Base-by-base conservation (phyloP, 2,888 invertebrate species). In the Diachrysia chrysitis region DNA sequence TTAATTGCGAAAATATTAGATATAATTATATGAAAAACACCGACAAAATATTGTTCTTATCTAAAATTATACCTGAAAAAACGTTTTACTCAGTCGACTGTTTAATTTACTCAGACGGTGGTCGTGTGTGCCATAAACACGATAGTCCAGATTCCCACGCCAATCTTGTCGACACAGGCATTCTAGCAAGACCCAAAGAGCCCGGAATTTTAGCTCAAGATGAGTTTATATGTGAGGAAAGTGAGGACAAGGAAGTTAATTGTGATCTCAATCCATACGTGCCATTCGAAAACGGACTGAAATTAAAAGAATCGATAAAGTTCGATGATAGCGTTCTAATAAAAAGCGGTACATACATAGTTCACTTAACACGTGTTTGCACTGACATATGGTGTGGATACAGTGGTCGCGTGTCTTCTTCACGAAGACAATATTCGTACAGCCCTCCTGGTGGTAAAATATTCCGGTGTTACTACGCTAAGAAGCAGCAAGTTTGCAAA, bases 171-270 rank as follows among this genome's bases (percentile, higher is more conserved):
- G 90, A 93, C 70, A 88, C 88, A 42, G 94, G 90, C 48, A 86
- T 89, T 55, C 81, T 91, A 73, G 90, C 86, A 17, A 89, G 91
- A 73, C 92, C 92, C 1, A 87, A 89, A 25, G 90, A 92, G 64
- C 58, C 82, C 0, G 89, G 85, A 60, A 73, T 93, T 55, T 82
- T 94, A n/a, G 86, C 92, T 10, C 93, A 93, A 78, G 90, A 94
- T 17, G 94, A 95, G 73, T 93, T 93, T 61, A 81, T 95, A 73
- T 95, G 95, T 71, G 93, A 95, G 79, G 89, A 95, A 74, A 82
- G 73, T 64, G 55, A 76, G 17, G 67, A 81, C 29, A 88, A 82
- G 65, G 74, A 76, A 62, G 77, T 95, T 0, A 83, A 85, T 62
- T 95, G 95, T 69, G 93, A 94, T 79, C 78, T 90, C 2, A 91